Percentiles rank a stretch among this genome's conserved stretches.
phyloP scores from a whole-genome alignment of 2,888 invertebrate species.

The Lasioglossum vierecki region DNA sequence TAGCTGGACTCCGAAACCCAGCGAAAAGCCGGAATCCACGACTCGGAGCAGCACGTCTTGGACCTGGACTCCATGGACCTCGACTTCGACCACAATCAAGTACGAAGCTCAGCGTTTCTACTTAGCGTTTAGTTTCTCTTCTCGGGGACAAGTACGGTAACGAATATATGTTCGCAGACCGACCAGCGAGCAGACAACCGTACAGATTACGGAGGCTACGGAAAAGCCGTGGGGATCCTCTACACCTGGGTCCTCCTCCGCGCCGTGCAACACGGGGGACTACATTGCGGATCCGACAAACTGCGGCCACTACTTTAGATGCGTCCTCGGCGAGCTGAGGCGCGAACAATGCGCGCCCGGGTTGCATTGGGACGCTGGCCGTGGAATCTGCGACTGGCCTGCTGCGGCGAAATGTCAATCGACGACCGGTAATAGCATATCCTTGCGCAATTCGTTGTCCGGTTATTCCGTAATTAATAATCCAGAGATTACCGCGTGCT shows the following conservation, averaged over 20 bases:
- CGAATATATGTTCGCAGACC: conserved; percentile 19
- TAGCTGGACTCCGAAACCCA: conserved; percentile 48
- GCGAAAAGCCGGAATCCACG: conserved; percentile 16
- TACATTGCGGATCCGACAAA: conserved; percentile 87
- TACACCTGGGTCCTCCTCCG: conserved; percentile 73
- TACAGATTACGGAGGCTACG: conserved; percentile 74
- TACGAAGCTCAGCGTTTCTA: not conserved
- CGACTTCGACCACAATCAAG: conserved; percentile 61
- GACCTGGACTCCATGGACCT: conserved; percentile 61
- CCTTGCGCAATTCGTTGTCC: not conserved
- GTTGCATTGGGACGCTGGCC: conserved; percentile 90
- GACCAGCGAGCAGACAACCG: conserved; percentile 63
- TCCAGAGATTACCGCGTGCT: not conserved
- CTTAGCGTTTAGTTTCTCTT: not conserved
- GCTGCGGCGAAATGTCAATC: conserved; percentile 88
- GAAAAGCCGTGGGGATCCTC: conserved; percentile 68
- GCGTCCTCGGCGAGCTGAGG: conserved; percentile 89
- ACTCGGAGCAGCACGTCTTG: conserved; percentile 31
- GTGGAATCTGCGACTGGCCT: conserved; percentile 93
- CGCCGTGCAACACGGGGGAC: conserved; percentile 84
- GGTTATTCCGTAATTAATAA: not conserved
- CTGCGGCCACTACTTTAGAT: conserved; percentile 91
- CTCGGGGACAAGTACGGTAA: not conserved
- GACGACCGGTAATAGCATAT: conserved; percentile 37
- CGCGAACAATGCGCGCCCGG: conserved; percentile 92